Evolutionary conservation across 2,888 invertebrate species (phyloP), one percentile per base, ranked within the genome.

Genomic region (Adelognathus sp.): DNA sequence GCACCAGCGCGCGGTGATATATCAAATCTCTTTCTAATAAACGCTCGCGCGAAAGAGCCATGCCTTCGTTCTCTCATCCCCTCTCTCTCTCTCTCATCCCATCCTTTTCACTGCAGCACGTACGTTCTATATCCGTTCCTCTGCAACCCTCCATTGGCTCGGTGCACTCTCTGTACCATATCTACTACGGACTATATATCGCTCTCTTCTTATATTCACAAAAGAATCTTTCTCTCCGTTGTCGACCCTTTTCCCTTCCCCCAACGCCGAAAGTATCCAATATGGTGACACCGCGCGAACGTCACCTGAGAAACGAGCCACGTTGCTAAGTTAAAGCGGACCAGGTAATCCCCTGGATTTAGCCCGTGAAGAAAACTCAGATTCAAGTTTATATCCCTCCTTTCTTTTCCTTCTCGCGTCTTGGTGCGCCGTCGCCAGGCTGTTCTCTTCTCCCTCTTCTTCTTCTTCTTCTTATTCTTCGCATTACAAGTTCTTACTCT

Each of bases 1-100:
- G 79, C 79, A 60, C 56, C 79, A 69, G 69, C 73, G 52, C 52
- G 67, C 52, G 72, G 75, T 84, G 82, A 89, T 89, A 88, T 87
- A 89, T 89, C 89, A 89, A 88, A 88, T 89, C 85, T 87, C 85
- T 87, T 86, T 88, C 86, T 88, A 89, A 89, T 89, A 89, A 88
- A 83, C 83, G 74, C 72, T 75, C 76, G 46, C 60, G 80, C 72
- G 70, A 78, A 80, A 80, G 75, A 71, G 73, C 70, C 63, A 58
- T 46, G 50, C 50, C 24, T 2, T 18, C 52, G 1, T 9, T 52
- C 50, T 56, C 64, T 36, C 39, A 36, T 2, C 29, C 52, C 2
- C n/a, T 52, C 50, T 56, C 64, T 36, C 39, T 44, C 63, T 41
- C 69, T 56, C 56, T 69, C 29, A 33, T 70, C 63, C 71, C 39